These are phyloP conservation scores for Watsonalla binaria DNA, from an alignment of 2,888 invertebrate species.

Conservation along the genomic window DNA sequence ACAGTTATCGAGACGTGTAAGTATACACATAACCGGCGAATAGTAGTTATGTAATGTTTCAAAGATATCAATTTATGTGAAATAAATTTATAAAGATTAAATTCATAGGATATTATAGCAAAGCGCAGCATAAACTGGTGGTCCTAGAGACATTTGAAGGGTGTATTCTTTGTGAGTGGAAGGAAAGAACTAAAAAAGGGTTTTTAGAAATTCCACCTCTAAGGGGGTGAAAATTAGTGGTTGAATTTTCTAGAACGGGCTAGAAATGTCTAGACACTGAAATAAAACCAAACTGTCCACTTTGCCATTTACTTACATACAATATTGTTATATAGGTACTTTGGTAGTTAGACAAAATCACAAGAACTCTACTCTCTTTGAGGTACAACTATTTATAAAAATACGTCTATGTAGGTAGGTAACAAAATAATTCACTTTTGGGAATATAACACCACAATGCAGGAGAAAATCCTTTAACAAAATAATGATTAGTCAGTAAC, in stretches of 20 bases:
- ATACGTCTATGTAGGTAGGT: neutral
- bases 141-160: too few species aligned
- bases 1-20: too few species aligned
- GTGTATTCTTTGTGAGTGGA: too few species aligned
- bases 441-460: neutral
- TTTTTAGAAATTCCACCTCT: too few species aligned
- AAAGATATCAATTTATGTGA: too few species aligned
- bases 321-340: conserved; percentile 20
- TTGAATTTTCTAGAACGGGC: neutral
- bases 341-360: conserved; percentile 22
- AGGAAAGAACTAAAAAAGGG: too few species aligned
- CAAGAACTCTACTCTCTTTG: neutral
- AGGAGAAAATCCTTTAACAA: neutral
- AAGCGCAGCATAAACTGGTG: too few species aligned
- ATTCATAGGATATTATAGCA: too few species aligned
- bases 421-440: neutral
- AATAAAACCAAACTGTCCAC: conserved; percentile 12
- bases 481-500: neutral
- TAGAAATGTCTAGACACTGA: neutral
- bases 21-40: too few species aligned
- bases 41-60: too few species aligned
- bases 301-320: conserved; percentile 28
- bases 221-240: neutral
- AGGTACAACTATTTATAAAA: neutral
- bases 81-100: too few species aligned